Evolutionary conservation across 2,113 vertebrate genomes (phyloP).

Genomic region (Anoura caudifer): DNA sequence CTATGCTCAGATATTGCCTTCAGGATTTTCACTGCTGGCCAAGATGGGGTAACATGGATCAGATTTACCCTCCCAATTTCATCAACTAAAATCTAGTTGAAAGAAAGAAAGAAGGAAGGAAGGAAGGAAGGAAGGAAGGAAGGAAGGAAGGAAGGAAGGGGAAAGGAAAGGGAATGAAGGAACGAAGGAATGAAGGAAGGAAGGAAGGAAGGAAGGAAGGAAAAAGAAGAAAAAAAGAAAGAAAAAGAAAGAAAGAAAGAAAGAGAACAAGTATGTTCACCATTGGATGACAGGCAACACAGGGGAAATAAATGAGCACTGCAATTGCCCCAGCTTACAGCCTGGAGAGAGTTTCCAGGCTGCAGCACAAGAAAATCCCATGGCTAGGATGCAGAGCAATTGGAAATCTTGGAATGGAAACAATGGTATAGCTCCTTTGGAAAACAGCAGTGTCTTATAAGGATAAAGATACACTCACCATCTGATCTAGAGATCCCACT

Average conservation of each 20-base stretch:
- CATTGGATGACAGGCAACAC: neutral
- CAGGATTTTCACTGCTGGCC: neutral
- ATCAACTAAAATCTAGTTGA: neutral
- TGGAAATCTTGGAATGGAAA: neutral
- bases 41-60: neutral
- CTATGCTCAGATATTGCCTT: neutral
- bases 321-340: neutral
- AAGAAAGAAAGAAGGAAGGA: neutral
- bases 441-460: neutral
- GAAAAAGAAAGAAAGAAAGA: neutral
- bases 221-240: neutral
- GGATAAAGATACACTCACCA: neutral
- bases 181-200: no score
- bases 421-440: neutral
- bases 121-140: no score
- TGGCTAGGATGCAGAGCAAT: neutral
- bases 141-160: no score
- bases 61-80: neutral
- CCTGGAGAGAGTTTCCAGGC: neutral
- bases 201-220: no score
- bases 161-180: rapidly evolving
- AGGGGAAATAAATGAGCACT: neutral
- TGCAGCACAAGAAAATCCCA: neutral
- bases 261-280: neutral
- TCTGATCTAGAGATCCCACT: neutral